A percentile compares a stretch with the other conserved stretches of the same genome.
Conservation (phyloP, 2,888 invertebrate species). For the Phengaris arion region DNA sequence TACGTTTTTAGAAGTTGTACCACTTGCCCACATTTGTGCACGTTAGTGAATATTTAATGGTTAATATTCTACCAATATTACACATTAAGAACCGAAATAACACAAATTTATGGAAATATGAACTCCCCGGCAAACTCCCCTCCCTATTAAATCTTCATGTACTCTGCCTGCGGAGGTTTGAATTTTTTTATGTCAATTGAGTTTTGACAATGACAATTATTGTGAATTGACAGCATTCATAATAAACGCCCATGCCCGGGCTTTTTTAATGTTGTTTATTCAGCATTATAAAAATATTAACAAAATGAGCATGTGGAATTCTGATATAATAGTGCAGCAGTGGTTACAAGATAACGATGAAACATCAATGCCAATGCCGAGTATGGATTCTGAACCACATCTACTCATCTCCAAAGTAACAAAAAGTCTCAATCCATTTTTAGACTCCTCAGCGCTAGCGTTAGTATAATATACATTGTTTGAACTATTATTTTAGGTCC, state of each 20-base stretch:
- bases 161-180: no score
- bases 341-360: constrained; percentile 59
- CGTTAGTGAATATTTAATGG: no score
- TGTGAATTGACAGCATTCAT: background rate
- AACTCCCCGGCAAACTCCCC: no score
- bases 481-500: constrained; percentile 53
- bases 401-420: constrained; percentile 69
- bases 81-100: no score
- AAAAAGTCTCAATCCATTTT: constrained; percentile 22
- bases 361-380: constrained; percentile 59
- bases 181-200: background rate
- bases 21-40: no score
- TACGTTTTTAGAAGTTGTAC: no score
- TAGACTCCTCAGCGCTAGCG: background rate
- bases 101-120: no score
- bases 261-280: constrained; percentile 26
- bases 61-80: no score
- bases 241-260: constrained; percentile 14
- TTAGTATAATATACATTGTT: constrained; percentile 22
- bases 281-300: background rate
- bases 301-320: constrained; percentile 43
- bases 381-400: constrained; percentile 64
- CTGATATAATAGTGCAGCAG: constrained; percentile 52
- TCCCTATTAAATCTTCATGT: no score
- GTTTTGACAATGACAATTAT: background rate